These are phyloP conservation scores for Apamea anceps DNA, from an alignment of 2,888 invertebrate genomes.

Conservation along the genomic window DNA sequence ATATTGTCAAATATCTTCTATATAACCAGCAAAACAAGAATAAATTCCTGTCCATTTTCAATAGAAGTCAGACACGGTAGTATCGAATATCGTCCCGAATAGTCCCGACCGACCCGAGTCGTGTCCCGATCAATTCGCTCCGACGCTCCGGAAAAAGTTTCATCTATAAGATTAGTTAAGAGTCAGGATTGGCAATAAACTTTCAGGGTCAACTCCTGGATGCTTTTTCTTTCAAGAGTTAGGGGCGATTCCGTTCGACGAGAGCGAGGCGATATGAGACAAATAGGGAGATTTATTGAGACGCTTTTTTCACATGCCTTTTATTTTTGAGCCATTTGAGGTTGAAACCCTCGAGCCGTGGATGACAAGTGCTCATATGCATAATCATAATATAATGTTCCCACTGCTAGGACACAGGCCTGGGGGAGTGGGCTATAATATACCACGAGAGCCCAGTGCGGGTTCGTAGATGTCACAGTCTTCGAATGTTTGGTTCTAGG, in stretches of 20 bases:
- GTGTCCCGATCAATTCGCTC: conserved; percentile 47
- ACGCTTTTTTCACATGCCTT: neutral
- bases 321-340: neutral
- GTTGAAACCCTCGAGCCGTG: neutral
- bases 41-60: conserved; percentile 9
- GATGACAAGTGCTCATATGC: neutral
- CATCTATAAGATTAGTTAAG: conserved; percentile 39
- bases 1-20: neutral
- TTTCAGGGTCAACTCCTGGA: conserved; percentile 39
- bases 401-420: too few species aligned
- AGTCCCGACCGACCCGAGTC: neutral
- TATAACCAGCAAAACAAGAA: neutral
- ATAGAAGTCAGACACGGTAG: neutral
- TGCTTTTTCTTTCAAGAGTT: conserved; percentile 29
- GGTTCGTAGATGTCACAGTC: too few species aligned
- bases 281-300: neutral
- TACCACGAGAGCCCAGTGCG: too few species aligned
- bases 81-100: conserved; percentile 4
- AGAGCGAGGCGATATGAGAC: neutral
- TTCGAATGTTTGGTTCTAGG: too few species aligned
- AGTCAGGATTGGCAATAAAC: conserved; percentile 41
- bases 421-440: too few species aligned
- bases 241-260: neutral
- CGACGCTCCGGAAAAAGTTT: conserved; percentile 43
- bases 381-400: too few species aligned